phyloP scores from a whole-genome alignment of 2,113 vertebrate genomes.

The Eurystomus gularis region DNA sequence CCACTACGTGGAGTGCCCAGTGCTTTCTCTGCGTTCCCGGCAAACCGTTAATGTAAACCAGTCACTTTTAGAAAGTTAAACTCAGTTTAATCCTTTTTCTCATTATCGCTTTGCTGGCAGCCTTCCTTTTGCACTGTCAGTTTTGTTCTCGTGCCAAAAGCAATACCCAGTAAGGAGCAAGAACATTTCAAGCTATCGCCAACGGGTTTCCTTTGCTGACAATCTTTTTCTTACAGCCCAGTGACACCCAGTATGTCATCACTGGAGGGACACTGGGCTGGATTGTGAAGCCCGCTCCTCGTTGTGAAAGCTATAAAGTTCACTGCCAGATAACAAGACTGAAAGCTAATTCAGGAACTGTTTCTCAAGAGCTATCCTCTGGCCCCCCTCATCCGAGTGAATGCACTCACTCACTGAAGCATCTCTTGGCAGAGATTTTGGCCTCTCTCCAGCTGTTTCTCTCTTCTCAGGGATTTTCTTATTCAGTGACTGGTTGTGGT shows the following conservation, averaged over 20 bases:
- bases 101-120: constrained; percentile 20
- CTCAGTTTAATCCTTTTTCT: not conserved
- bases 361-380: constrained; percentile 64
- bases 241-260: not conserved
- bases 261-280: constrained; percentile 18
- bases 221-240: constrained; percentile 7
- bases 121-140: constrained; percentile 5
- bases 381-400: constrained; percentile 27
- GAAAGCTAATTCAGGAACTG: constrained; percentile 59
- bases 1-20: not conserved
- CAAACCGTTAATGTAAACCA: not conserved
- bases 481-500: constrained; percentile 52
- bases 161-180: constrained; percentile 29
- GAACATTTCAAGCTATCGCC: constrained; percentile 47
- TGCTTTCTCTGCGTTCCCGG: not conserved
- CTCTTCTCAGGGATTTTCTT: constrained; percentile 60
- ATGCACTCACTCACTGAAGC: constrained; percentile 69
- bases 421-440: constrained; percentile 68
- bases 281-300: constrained; percentile 51
- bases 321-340: constrained; percentile 46
- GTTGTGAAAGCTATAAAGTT: constrained; percentile 54
- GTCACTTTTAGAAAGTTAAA: constrained; percentile 40
- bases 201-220: constrained; percentile 13
- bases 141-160: constrained; percentile 47
- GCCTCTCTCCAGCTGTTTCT: constrained; percentile 62